Evolutionary conservation across 2,113 vertebrate genomes (phyloP), one percentile per base, ranked within the genome.

Genomic region (Clarias macrocephalus): DNA sequence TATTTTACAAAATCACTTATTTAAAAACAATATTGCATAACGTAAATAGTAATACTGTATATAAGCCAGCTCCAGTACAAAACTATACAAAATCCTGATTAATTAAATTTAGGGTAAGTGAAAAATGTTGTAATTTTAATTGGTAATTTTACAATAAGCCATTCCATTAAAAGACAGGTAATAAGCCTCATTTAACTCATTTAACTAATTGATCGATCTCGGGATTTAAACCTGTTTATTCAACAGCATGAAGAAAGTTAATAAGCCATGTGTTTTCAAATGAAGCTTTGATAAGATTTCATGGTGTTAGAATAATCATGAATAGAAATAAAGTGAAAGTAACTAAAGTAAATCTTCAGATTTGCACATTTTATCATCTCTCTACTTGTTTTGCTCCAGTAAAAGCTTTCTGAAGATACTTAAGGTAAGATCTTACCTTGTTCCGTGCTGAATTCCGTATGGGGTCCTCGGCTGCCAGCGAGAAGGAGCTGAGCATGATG

Each of bases 401-500:
- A 76, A 84, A 63, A 65, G 37, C 8, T 62, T 75, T 82, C 54
- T 33, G 84, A 57, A 19, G 3, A 48, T 57, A 48, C 54, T 59
- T 42, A 48, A 57, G 72, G 65, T 30, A 42, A 79, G 59, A 88
- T 91, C 98, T 95, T 96, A 99, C 98, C 2, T 96, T 98, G 92
- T 99, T 99, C 92, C 98, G 95, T 90, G 97, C 97, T 54, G 98
- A 96, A 92, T 96, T 99, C 86, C 98, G 96, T 89, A 99, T 99
- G 68, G 98, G 98, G 89, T 99, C 98, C 90, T 99, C 98, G 0
- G 98, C 98, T 7, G 98, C 98, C 60, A 99, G 94, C 82, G 98
- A 99, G 3, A 98, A 97, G 0, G 98, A 99, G 94, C 98, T 99
- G 88, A 99, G 96, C 98, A 99, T 99, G 94, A 99, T 99, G 96